Percentiles rank a stretch among this genome's conserved stretches.
These are phyloP conservation scores for Drosophila mayaguana DNA, from an alignment of 2,888 invertebrate genomes.

Conservation along the genomic window DNA sequence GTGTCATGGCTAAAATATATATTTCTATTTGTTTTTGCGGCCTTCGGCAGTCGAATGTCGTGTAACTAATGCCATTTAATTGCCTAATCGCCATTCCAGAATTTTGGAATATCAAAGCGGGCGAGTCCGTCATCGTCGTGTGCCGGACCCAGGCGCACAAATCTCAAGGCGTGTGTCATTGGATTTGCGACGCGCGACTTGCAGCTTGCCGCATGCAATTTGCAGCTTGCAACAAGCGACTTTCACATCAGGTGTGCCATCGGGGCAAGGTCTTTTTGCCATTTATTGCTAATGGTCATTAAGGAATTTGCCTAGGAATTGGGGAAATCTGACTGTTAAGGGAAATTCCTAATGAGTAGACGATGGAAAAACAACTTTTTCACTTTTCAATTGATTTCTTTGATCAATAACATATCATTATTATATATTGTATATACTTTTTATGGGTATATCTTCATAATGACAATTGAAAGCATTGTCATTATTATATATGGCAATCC, in stretches of 20 bases:
- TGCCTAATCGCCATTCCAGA: constrained; percentile 67
- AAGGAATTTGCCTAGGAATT: background rate
- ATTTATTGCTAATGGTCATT: constrained; percentile 27
- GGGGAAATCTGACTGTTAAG: background rate
- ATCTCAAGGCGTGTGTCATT: constrained; percentile 65
- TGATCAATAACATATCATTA: too few relatives aligned
- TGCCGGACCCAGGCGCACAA: constrained; percentile 48
- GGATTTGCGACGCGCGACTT: constrained; percentile 25
- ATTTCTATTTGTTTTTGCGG: constrained; percentile 18
- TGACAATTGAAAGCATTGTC: background rate
- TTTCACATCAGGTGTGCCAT: constrained; percentile 44
- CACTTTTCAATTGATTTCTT: too few relatives aligned
- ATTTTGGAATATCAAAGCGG: constrained; percentile 22
- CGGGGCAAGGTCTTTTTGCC: constrained; percentile 14
- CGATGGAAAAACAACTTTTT: background rate
- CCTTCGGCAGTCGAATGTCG: constrained; percentile 55
- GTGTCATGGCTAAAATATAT: constrained; percentile 11
- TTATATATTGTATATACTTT: too few relatives aligned
- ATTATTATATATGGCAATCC: too few relatives aligned
- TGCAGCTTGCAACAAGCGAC: constrained; percentile 3
- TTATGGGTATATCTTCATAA: too few relatives aligned
- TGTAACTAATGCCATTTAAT: constrained; percentile 70
- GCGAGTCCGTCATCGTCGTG: constrained; percentile 48
- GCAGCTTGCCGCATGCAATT: background rate
- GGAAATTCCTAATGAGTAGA: constrained; percentile 5